These are phyloP conservation scores for Bryconaethiops microstoma DNA, from an alignment of 2,797 vertebrate genomes.

Conservation along the genomic window DNA sequence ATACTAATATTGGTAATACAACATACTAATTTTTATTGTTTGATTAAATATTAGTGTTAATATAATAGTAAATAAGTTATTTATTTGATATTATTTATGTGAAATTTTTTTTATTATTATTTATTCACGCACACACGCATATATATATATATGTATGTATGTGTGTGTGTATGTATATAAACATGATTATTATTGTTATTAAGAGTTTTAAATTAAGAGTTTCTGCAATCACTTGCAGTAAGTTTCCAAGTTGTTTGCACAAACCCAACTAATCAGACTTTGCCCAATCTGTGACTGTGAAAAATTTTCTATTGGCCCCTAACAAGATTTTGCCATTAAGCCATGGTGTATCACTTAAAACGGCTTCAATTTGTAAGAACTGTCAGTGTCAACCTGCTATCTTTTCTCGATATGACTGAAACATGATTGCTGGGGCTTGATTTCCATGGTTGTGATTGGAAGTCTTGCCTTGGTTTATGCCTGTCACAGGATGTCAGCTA, in stretches of 20 bases:
- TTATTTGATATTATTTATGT: too few relatives aligned
- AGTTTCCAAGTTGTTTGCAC: too few relatives aligned
- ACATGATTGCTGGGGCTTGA: constrained; percentile 39
- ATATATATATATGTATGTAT: too few relatives aligned
- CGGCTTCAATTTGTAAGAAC: background rate
- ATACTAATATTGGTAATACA: too few relatives aligned
- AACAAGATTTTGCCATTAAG: constrained; percentile 23
- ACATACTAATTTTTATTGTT: too few relatives aligned
- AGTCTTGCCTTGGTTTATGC: constrained; percentile 41
- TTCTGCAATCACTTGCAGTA: background rate
- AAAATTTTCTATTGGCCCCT: background rate
- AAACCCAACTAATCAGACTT: background rate
- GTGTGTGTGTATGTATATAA: too few relatives aligned
- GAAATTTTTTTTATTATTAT: too few relatives aligned
- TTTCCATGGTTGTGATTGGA: constrained; percentile 47
- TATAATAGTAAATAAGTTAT: too few relatives aligned
- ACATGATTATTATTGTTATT: too few relatives aligned
- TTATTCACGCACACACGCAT: too few relatives aligned
- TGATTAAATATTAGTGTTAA: too few relatives aligned
- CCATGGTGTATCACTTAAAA: constrained; percentile 20
- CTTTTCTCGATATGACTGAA: constrained; percentile 26
- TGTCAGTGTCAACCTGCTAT: constrained; percentile 23
- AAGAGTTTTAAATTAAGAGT: too few relatives aligned
- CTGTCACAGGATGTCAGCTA: constrained; percentile 58
- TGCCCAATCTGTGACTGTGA: background rate